Conservation (phyloP, 2,888 invertebrate genomes). For the Cheilosia vernalis region DNA sequence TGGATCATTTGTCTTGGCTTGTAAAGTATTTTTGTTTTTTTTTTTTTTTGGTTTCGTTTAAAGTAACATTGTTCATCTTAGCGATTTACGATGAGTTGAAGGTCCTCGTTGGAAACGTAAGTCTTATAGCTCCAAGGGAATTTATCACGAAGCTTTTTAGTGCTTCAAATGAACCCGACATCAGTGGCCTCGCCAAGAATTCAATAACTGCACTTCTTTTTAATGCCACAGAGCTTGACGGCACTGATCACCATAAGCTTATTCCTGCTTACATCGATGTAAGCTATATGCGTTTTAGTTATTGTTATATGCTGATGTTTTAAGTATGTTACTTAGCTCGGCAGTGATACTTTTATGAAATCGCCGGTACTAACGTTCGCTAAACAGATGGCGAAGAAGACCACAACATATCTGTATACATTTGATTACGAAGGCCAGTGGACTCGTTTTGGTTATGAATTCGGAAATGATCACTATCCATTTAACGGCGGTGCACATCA, state of each 20-base stretch:
- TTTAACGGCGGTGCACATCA: constrained; percentile 85
- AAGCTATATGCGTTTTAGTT: constrained; percentile 68
- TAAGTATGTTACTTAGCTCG: constrained; percentile 75
- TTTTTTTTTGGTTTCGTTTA: background rate
- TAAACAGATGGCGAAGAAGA: constrained; percentile 77
- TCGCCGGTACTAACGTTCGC: constrained; percentile 83
- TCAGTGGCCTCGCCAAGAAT: constrained; percentile 78
- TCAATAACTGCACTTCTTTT: constrained; percentile 83
- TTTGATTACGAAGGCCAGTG: constrained; percentile 84
- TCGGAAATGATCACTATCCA: constrained; percentile 82
- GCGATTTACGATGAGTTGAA: constrained; percentile 76
- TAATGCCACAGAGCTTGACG: constrained; percentile 79
- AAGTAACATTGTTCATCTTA: constrained; percentile 25
- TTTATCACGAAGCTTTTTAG: constrained; percentile 56
- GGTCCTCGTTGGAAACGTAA: constrained; percentile 63
- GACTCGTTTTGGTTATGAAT: constrained; percentile 83
- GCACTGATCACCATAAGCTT: constrained; percentile 82
- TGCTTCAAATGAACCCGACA: constrained; percentile 71
- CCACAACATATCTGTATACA: constrained; percentile 83
- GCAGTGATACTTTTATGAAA: constrained; percentile 81
- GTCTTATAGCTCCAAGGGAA: constrained; percentile 67
- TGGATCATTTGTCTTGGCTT: constrained; percentile 83
- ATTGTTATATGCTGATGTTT: background rate
- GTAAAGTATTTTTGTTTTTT: constrained; percentile 77
- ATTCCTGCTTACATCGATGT: constrained; percentile 84